A percentile compares a stretch with the other conserved stretches of the same genome.
These are phyloP conservation scores for Chrysochloris asiatica DNA, from an alignment of 2,113 vertebrate genomes.

Conservation along the genomic window DNA sequence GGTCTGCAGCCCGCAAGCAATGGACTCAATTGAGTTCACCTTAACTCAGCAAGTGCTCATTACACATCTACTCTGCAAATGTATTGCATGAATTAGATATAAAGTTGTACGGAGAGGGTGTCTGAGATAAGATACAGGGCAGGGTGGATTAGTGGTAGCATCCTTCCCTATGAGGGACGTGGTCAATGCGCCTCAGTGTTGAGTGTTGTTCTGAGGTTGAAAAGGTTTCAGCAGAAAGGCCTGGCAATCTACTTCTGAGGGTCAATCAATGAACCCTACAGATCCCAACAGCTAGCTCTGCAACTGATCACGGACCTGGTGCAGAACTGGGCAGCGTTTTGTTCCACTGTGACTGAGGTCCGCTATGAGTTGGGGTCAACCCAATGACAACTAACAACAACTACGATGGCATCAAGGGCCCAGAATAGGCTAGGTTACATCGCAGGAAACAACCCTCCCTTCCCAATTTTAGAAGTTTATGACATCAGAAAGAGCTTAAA, in stretches of 20 bases:
- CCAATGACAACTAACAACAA: neutral
- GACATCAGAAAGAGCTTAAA: no score
- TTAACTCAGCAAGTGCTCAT: neutral
- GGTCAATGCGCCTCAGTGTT: neutral
- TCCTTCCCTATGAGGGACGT: neutral
- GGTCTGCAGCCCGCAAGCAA: neutral
- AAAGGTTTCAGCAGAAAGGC: neutral
- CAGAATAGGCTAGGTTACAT: fast-evolving
- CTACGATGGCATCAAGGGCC: neutral
- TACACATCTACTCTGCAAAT: neutral
- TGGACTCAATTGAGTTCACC: neutral
- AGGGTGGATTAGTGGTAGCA: neutral
- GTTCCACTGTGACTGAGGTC: neutral
- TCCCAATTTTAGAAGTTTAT: neutral
- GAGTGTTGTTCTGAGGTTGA: neutral
- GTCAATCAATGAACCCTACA: neutral
- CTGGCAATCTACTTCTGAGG: neutral
- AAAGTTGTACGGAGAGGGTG: no score
- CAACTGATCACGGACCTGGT: neutral
- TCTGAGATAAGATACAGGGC: neutral
- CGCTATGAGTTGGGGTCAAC: neutral
- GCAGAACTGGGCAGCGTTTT: neutral
- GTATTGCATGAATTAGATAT: fast-evolving
- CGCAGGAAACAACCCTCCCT: neutral
- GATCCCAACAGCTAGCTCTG: neutral